Conservation (phyloP, 2,888 invertebrate species). For the Belgica antarctica region DNA sequence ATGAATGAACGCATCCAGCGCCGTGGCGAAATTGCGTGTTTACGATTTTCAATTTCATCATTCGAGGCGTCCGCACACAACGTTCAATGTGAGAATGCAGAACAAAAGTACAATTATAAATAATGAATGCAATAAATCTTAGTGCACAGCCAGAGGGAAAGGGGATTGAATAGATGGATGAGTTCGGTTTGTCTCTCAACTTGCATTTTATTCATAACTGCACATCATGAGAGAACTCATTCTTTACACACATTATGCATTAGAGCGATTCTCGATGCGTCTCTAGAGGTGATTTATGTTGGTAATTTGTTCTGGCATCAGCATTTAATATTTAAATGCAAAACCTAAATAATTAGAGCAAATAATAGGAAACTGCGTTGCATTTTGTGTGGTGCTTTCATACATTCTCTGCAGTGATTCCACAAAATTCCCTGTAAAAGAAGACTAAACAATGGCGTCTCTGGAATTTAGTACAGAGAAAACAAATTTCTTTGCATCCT, state of each 20-base stretch:
- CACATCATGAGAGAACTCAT: neutral
- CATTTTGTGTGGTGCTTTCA: neutral
- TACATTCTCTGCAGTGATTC: neutral
- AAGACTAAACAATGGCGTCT: neutral
- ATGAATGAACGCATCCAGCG: neutral
- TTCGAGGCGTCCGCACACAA: neutral
- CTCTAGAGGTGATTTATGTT: conserved; percentile 16
- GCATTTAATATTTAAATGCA: conserved; percentile 31
- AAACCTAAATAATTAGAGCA: conserved; percentile 26
- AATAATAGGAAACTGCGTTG: conserved; percentile 22
- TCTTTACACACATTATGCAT: conserved; percentile 1
- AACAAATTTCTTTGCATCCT: too few species aligned
- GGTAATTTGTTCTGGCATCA: conserved; percentile 31
- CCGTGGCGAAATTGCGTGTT: conserved; percentile 21
- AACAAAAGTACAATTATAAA: conserved; percentile 32
- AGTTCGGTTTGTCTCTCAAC: neutral
- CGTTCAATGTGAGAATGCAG: neutral
- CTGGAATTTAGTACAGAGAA: neutral
- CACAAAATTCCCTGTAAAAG: neutral
- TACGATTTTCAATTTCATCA: neutral
- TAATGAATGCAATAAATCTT: conserved; percentile 33
- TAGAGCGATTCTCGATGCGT: neutral
- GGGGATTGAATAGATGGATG: conserved; percentile 8
- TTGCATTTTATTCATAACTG: conserved; percentile 10
- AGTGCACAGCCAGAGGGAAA: neutral